These are phyloP conservation scores for Drosophila prolongata DNA, from an alignment of 2,888 invertebrate genomes.

Conservation along the genomic window DNA sequence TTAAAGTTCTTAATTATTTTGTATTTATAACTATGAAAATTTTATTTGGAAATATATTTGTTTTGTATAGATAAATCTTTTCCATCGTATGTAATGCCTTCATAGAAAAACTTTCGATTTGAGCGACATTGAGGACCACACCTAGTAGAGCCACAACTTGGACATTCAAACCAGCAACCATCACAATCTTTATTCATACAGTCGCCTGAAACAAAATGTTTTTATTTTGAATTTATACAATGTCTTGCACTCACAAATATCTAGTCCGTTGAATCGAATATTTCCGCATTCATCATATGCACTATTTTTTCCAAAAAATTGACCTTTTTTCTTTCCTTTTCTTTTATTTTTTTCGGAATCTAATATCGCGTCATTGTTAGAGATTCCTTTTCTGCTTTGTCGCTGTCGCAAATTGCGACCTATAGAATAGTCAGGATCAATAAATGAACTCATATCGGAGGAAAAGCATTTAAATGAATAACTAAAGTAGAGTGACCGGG, in stretches of 20 bases:
- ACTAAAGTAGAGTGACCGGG: no score
- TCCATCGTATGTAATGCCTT: conserved; percentile 91
- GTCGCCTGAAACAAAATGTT: conserved; percentile 85
- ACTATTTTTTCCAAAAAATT: conserved; percentile 50
- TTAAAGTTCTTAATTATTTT: no score
- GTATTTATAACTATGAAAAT: no score
- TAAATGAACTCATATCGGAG: conserved; percentile 13
- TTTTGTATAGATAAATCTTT: conserved; percentile 86
- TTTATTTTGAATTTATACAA: background rate
- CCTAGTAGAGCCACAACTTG: conserved; percentile 89
- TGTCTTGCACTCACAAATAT: conserved; percentile 86
- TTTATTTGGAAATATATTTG: conserved; percentile 32
- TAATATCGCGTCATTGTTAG: conserved; percentile 83
- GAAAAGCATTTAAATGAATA: no score
- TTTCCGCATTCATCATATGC: conserved; percentile 90
- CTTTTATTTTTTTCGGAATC: conserved; percentile 89
- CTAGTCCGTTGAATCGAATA: conserved; percentile 87
- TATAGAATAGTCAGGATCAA: conserved; percentile 26
- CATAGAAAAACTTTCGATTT: conserved; percentile 91
- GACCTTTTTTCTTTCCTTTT: conserved; percentile 85
- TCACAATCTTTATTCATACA: conserved; percentile 91
- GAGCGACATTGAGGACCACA: conserved; percentile 93
- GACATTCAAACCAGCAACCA: conserved; percentile 94
- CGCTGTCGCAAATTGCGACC: conserved; percentile 63
- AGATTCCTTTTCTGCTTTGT: conserved; percentile 54